Percentiles rank a stretch among this genome's conserved stretches.
These are phyloP conservation scores for Apteryx mantelli DNA, from an alignment of 2,113 vertebrate species.

Conservation along the genomic window DNA sequence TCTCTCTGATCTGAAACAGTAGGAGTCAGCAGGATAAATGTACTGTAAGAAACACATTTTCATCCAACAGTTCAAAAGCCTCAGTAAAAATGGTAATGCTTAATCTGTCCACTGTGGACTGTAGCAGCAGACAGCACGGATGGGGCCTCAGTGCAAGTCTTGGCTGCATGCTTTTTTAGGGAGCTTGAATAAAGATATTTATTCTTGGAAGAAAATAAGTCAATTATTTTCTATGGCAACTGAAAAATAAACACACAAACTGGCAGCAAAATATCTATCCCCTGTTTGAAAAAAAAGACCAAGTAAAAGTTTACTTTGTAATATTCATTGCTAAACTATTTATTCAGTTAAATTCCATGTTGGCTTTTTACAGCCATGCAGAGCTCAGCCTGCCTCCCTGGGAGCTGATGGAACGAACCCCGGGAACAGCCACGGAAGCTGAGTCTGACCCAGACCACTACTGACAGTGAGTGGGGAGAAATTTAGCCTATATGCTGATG, in stretches of 20 bases:
- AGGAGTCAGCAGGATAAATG: conserved; percentile 65
- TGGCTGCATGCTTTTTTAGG: conserved; percentile 64
- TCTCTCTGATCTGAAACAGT: conserved; percentile 60
- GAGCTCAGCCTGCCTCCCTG: background rate
- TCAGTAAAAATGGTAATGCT: conserved; percentile 44
- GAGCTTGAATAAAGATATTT: conserved; percentile 78
- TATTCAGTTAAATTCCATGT: conserved; percentile 60
- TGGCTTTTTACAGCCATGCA: conserved; percentile 41
- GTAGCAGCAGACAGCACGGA: conserved; percentile 57
- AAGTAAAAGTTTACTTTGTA: conserved; percentile 69
- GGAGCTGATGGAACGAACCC: conserved; percentile 19
- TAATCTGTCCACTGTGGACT: conserved; percentile 58
- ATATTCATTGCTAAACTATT: conserved; percentile 66
- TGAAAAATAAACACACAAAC: conserved; percentile 79
- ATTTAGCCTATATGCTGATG: background rate
- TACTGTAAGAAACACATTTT: conserved; percentile 43
- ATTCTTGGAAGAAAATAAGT: conserved; percentile 77
- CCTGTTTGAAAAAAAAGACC: background rate
- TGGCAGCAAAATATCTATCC: conserved; percentile 57
- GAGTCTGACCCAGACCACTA: background rate
- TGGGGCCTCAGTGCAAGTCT: conserved; percentile 56
- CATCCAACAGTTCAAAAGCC: conserved; percentile 60
- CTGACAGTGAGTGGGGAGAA: background rate
- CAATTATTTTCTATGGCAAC: conserved; percentile 83
- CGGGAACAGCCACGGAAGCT: conserved; percentile 11